Percentiles rank a stretch among this genome's conserved stretches.
These are phyloP conservation scores for Cremastinae sp. DNA, from an alignment of 2,888 invertebrate species.

Conservation along the genomic window DNA sequence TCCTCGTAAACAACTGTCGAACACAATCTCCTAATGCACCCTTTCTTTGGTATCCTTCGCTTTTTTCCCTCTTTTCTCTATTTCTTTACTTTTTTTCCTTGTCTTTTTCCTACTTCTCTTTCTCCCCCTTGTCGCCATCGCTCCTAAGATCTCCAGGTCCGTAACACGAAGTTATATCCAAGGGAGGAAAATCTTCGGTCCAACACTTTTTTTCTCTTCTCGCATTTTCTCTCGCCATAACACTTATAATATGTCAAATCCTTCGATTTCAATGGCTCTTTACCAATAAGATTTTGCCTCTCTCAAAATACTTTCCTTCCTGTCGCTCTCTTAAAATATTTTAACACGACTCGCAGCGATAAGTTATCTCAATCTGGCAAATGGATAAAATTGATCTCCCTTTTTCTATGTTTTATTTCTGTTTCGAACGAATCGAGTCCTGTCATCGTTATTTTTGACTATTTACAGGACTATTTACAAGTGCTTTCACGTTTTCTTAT, in stretches of 20 bases:
- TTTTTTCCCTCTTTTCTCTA: constrained; percentile 59
- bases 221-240: constrained; percentile 7
- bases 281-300: too few species aligned
- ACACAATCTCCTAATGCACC: constrained; percentile 79
- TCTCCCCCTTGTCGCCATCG: constrained; percentile 15
- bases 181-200: constrained; percentile 56
- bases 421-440: too few species aligned
- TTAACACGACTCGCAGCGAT: constrained; percentile 10
- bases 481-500: too few species aligned
- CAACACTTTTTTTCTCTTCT: constrained; percentile 32
- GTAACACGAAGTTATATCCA: constrained; percentile 76
- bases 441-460: too few species aligned
- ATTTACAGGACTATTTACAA: too few species aligned
- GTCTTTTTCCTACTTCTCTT: constrained; percentile 63
- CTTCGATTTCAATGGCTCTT: constrained; percentile 42
- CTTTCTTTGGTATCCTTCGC: constrained; percentile 73
- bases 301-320: too few species aligned
- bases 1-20: constrained; percentile 79
- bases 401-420: background rate
- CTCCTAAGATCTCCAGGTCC: constrained; percentile 60
- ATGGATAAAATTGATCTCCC: constrained; percentile 26
- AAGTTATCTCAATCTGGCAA: constrained; percentile 51
- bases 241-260: constrained; percentile 46
- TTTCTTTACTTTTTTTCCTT: constrained; percentile 63
- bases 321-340: background rate